Conservation (phyloP, 2,797 vertebrate genomes). For the Lemur catta region DNA sequence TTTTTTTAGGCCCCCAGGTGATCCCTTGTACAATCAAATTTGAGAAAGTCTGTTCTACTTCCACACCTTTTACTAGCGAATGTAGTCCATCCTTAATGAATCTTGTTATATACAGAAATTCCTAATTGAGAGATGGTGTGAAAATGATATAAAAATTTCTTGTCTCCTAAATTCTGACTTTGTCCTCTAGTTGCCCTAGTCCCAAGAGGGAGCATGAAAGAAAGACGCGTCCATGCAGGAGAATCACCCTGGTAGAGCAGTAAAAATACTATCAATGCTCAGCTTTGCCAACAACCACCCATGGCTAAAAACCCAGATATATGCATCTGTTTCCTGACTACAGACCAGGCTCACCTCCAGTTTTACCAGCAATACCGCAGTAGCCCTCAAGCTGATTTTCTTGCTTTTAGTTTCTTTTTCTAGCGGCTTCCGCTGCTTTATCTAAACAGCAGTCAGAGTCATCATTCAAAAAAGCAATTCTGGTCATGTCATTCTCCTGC, state of each 20-base stretch:
- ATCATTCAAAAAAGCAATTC: neutral
- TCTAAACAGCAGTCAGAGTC: neutral
- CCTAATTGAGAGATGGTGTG: neutral
- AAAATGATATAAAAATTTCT: neutral
- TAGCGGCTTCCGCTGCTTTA: neutral
- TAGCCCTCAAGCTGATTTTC: neutral
- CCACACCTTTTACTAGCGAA: neutral
- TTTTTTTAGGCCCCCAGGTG: neutral
- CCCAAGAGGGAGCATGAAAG: neutral
- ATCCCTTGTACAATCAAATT: neutral
- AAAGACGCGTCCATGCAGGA: neutral
- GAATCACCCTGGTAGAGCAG: neutral
- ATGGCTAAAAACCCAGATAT: neutral
- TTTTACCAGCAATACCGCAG: neutral
- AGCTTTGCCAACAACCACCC: neutral
- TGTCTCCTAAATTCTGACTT: neutral
- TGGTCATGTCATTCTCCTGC: neutral
- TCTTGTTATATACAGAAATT: neutral
- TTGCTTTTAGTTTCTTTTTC: neutral
- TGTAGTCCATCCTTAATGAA: neutral
- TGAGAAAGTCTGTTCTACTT: neutral
- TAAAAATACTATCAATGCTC: neutral
- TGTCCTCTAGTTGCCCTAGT: neutral
- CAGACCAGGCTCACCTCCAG: neutral
- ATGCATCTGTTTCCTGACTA: neutral